phyloP scores from a whole-genome alignment of 2,888 invertebrate genomes.

The Sminthurinus aureus region DNA sequence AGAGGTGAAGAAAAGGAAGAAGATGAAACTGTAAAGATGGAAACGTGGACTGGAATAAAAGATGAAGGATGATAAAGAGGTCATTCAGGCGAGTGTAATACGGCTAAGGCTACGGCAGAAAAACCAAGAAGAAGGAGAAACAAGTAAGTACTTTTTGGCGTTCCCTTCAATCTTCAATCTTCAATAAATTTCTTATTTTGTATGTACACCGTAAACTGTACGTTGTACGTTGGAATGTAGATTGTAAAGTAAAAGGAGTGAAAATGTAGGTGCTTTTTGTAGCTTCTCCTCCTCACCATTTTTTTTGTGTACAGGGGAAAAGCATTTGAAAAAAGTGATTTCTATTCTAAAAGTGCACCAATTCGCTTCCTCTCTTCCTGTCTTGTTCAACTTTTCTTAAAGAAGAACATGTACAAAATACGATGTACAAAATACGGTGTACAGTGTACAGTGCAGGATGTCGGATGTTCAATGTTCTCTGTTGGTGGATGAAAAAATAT shows the following conservation, averaged over 20 bases:
- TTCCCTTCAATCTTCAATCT: too few relatives aligned
- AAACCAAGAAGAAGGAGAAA: too few relatives aligned
- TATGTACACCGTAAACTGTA: too few relatives aligned
- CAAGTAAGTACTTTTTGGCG: too few relatives aligned
- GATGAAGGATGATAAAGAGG: constrained; percentile 30
- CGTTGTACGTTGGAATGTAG: too few relatives aligned
- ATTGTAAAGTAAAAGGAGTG: not conserved
- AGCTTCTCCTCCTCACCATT: not conserved
- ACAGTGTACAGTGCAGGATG: too few relatives aligned
- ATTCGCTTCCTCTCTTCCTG: not conserved
- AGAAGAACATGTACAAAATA: too few relatives aligned
- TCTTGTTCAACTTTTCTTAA: not conserved
- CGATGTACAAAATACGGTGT: too few relatives aligned
- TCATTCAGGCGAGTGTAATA: constrained; percentile 29
- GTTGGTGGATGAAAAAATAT: not conserved
- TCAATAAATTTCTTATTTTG: too few relatives aligned
- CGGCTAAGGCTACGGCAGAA: not conserved
- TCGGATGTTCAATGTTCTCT: not conserved
- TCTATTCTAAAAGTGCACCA: constrained; percentile 5
- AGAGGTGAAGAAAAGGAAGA: not conserved
- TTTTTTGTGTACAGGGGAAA: not conserved
- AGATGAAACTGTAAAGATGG: not conserved
- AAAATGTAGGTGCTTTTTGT: not conserved
- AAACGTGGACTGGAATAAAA: constrained; percentile 10
- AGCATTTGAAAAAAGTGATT: constrained; percentile 23